Percentiles rank a stretch among this genome's conserved stretches.
Evolutionary conservation across 2,797 vertebrate genomes (phyloP).

Genomic region (Mareca penelope): DNA sequence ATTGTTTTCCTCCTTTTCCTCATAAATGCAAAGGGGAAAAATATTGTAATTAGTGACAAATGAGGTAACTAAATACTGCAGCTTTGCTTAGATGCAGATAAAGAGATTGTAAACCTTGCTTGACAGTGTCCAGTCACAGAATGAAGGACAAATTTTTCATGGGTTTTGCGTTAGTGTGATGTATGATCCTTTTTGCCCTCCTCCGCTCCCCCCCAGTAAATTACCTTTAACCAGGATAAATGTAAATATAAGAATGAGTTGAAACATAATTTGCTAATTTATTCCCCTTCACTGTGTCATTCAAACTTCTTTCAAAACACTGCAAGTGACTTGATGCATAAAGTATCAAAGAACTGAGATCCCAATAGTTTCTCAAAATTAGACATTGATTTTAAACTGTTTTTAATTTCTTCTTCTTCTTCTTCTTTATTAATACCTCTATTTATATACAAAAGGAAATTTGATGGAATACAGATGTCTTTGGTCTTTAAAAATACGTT

Average conservation of each 20-base stretch:
- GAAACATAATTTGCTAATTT: conserved; percentile 70
- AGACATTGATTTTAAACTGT: conserved; percentile 43
- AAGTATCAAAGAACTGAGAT: conserved; percentile 32
- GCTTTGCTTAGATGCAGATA: conserved; percentile 16
- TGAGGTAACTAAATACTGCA: not conserved
- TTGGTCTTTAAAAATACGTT: conserved; percentile 19
- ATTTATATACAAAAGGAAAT: conserved; percentile 21
- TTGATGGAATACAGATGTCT: conserved; percentile 22
- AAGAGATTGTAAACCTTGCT: conserved; percentile 22
- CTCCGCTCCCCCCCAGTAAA: conserved; percentile 6
- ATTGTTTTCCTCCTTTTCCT: conserved; percentile 35
- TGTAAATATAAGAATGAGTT: conserved; percentile 75
- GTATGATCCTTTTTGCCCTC: conserved; percentile 26
- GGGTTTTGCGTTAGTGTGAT: conserved; percentile 51
- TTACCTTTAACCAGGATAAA: conserved; percentile 71
- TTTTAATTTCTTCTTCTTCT: not conserved
- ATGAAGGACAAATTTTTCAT: conserved; percentile 74
- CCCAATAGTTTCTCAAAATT: conserved; percentile 61
- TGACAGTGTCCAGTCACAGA: conserved; percentile 57
- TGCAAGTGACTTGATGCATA: conserved; percentile 55
- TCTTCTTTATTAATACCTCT: conserved; percentile 23
- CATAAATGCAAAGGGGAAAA: conserved; percentile 56
- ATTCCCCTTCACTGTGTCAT: conserved; percentile 73
- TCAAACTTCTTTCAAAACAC: conserved; percentile 71
- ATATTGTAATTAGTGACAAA: conserved; percentile 17